phyloP scores from a whole-genome alignment of 2,113 vertebrate species.

The Hepsetus odoe region DNA sequence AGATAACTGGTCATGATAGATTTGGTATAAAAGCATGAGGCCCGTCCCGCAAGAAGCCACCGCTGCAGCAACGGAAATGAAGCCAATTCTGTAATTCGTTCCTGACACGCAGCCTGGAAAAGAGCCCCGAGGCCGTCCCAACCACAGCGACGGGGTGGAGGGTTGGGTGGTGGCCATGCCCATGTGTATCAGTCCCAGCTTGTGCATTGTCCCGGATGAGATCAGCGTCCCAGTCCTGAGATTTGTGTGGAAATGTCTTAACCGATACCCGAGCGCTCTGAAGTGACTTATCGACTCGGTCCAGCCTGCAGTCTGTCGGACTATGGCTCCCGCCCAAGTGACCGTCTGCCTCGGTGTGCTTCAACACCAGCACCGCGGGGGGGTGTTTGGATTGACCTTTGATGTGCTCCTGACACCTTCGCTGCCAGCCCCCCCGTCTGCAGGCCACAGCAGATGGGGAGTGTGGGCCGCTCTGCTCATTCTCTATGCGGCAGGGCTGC shows the following conservation, averaged over 20 bases:
- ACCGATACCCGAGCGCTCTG: neutral
- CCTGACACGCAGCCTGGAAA: neutral
- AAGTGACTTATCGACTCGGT: neutral
- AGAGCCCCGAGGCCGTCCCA: neutral
- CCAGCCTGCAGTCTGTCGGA: constrained; percentile 26
- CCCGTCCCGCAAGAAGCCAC: too few relatives aligned
- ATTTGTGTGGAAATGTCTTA: constrained; percentile 5
- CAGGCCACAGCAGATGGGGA: constrained; percentile 80
- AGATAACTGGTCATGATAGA: too few relatives aligned
- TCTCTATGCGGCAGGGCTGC: constrained; percentile 72
- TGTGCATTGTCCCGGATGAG: neutral
- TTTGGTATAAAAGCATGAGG: too few relatives aligned
- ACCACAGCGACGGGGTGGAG: too few relatives aligned
- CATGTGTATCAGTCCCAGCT: neutral
- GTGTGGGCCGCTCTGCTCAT: constrained; percentile 65
- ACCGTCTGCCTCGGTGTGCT: constrained; percentile 45
- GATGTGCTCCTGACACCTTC: constrained; percentile 75
- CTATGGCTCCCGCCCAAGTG: constrained; percentile 14
- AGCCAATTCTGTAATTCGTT: too few relatives aligned
- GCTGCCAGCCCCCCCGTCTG: constrained; percentile 63
- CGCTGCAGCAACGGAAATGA: too few relatives aligned
- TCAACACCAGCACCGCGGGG: constrained; percentile 49
- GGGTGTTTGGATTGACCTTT: constrained; percentile 73
- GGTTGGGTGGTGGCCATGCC: neutral
- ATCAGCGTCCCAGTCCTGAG: neutral